These are phyloP conservation scores for Amniataba percoides DNA, from an alignment of 2,797 vertebrate species.

Conservation along the genomic window DNA sequence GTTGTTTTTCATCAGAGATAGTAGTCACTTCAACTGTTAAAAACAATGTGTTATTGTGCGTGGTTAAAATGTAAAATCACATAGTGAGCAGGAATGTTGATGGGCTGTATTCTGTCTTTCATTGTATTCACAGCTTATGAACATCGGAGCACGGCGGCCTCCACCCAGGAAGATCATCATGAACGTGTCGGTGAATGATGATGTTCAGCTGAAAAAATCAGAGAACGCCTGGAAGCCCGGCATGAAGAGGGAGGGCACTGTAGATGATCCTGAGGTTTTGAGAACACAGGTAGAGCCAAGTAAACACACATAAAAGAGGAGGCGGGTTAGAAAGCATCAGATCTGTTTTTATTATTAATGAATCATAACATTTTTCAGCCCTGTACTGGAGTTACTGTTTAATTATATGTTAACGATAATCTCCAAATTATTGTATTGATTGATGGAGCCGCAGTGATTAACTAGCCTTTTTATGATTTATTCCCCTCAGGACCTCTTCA, in stretches of 20 bases:
- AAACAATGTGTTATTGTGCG: neutral
- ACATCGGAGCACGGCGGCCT: constrained; percentile 80
- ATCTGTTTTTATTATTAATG: neutral
- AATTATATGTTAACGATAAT: neutral
- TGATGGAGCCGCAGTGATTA: neutral
- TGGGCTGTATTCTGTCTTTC: neutral
- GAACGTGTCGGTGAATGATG: constrained; percentile 92
- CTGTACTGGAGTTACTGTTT: neutral
- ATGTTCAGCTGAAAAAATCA: constrained; percentile 94
- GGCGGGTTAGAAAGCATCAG: neutral
- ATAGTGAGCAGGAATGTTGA: neutral
- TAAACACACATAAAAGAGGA: neutral
- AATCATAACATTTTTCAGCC: neutral
- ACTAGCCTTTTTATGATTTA: neutral
- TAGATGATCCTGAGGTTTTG: constrained; percentile 82
- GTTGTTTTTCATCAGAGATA: neutral
- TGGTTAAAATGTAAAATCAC: neutral
- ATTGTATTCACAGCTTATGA: constrained; percentile 77
- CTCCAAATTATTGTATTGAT: neutral
- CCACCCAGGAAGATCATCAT: constrained; percentile 95
- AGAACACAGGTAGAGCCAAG: constrained; percentile 89
- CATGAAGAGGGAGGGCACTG: constrained; percentile 87
- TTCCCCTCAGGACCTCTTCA: constrained; percentile 89
- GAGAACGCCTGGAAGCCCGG: constrained; percentile 98
- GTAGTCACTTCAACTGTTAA: neutral